Base-by-base conservation (phyloP, 1,140 invertebrate genomes). In the Gryon sp. region DNA sequence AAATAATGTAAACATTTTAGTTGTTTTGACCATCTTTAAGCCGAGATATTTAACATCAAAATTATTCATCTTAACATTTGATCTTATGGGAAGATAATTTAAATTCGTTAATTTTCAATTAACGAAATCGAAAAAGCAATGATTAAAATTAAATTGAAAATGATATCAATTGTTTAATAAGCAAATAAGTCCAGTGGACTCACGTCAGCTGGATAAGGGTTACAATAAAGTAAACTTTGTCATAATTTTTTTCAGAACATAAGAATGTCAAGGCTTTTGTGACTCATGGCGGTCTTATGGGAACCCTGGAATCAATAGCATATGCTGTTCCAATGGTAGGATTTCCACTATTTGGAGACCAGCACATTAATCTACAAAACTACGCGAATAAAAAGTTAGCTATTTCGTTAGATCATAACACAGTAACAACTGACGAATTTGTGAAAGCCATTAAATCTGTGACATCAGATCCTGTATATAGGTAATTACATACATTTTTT, bases 281-380 rank as follows among this genome's bases (percentile, higher is more conserved):
- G 52, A 91, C 92, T 0, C 94, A 95, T 79, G 92, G 91, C 32
- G 94, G 94, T 0, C 90, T 94, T 30, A 90, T 93, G 80, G 92
- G 94, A 34, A 91, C 90, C 1, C 91, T 91, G 30, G 94, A 95
- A 85, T 91, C 93, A 4, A 90, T 93, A 26, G 92, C 93, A 76
- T 92, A 91, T 75, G 93, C 90, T n/a, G 92, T 95, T 7, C 94
- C 94, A 0, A 89, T 93, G n/a, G 83, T 95, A 0, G 90, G 90
- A 5, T 92, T 94, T 75, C 94, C 94, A 4, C 85, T 94, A 43
- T 90, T 91, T 52, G 92, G 91, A 7, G 93, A 94, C 68, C 92
- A 93, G 76, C 91, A 93, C 79, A 88, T 90, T 20, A 88, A 91
- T 1, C 92, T 76, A 0, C 20, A 74, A 6, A 34, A 12, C 1